Percentiles rank a stretch among this genome's conserved stretches.
phyloP scores from a whole-genome alignment of 2,888 invertebrate genomes.

The Trichogramma dendrolimi region DNA sequence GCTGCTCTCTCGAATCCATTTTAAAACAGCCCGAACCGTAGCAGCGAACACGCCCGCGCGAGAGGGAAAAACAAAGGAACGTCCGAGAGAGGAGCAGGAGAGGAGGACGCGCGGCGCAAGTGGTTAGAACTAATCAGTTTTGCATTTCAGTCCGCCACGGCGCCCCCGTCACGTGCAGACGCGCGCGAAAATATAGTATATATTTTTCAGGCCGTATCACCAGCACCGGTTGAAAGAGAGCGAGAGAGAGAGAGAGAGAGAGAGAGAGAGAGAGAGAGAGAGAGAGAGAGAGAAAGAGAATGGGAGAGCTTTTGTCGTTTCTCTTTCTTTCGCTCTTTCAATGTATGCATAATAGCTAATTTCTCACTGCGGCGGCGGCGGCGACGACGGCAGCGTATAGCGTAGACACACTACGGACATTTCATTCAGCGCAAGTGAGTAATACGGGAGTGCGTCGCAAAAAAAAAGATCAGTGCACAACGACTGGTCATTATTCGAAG shows the following conservation, averaged over 20 bases:
- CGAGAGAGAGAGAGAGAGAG: constrained; percentile 5
- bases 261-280: not conserved
- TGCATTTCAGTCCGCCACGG: not conserved
- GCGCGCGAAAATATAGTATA: not conserved
- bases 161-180: not conserved
- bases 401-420: no score
- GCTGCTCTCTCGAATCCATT: no score
- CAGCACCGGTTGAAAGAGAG: not conserved
- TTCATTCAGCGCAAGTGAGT: no score
- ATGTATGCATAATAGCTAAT: no score
- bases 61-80: constrained; percentile 3
- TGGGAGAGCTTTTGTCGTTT: not conserved
- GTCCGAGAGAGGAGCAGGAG: constrained; percentile 61
- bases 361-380: no score
- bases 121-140: constrained; percentile 8
- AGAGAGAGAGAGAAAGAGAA: constrained; percentile 1
- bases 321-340: no score
- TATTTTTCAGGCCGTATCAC: not conserved
- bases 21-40: no score
- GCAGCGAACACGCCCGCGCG: no score
- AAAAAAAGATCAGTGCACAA: no score
- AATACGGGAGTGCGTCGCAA: no score
- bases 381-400: no score
- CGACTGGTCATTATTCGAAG: no score
- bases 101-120: constrained; percentile 55